A percentile compares a stretch with the other conserved stretches of the same genome.
Evolutionary conservation across 2,888 invertebrate species (phyloP).

Genomic region (Loripinus fragilis): DNA sequence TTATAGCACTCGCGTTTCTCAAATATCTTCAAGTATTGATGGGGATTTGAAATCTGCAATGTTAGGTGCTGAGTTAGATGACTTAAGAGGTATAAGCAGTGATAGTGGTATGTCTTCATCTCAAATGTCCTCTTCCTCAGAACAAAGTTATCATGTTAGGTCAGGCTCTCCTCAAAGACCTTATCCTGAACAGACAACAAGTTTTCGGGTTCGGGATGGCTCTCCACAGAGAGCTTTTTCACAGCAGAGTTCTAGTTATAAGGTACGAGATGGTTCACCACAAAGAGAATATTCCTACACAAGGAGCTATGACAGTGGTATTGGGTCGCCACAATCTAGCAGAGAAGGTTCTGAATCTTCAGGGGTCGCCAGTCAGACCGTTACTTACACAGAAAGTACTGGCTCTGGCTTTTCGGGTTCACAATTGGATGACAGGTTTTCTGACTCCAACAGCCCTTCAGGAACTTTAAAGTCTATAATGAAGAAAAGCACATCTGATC

Average conservation of each 20-base stretch:
- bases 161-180: conserved; percentile 28
- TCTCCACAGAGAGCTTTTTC: conserved; percentile 30
- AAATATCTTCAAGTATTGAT: conserved; percentile 6
- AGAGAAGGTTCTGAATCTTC: conserved; percentile 29
- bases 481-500: conserved; percentile 74
- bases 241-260: background rate
- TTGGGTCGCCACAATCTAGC: conserved; percentile 30
- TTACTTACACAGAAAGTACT: conserved; percentile 27
- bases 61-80: conserved; percentile 34
- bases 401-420: conserved; percentile 23
- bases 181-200: conserved; percentile 9
- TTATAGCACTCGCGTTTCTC: background rate
- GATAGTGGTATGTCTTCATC: conserved; percentile 46
- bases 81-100: conserved; percentile 26
- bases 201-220: background rate
- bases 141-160: conserved; percentile 25
- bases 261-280: conserved; percentile 25
- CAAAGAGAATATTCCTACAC: conserved; percentile 18
- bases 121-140: conserved; percentile 38
- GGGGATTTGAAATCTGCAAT: conserved; percentile 11
- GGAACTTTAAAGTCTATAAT: conserved; percentile 76
- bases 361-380: conserved; percentile 7
- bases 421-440: conserved; percentile 25
- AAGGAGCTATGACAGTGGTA: conserved; percentile 39
- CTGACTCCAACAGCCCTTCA: conserved; percentile 35